A percentile compares a stretch with the other conserved stretches of the same genome.
These are phyloP conservation scores for Bactericera cockerelli DNA, from an alignment of 1,140 invertebrate species.

Conservation along the genomic window DNA sequence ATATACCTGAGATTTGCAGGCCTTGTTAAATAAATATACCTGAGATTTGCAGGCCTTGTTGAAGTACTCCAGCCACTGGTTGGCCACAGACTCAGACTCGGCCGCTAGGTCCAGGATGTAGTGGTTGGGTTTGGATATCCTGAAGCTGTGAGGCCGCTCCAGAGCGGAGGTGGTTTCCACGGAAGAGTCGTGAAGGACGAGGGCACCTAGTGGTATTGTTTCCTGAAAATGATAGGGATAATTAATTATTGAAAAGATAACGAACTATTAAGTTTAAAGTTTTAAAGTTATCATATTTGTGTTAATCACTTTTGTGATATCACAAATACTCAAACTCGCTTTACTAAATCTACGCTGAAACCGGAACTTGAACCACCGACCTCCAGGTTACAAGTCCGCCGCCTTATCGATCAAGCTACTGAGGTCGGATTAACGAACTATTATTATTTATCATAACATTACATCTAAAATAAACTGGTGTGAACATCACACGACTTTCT, in stretches of 20 bases:
- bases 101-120: conserved; percentile 64
- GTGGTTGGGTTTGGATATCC: conserved; percentile 58
- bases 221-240: conserved; percentile 39
- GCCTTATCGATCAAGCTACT: no score
- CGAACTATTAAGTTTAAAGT: not conserved
- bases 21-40: conserved; percentile 14
- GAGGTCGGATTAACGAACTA: no score
- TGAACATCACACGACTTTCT: no score
- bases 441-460: not conserved
- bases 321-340: no score
- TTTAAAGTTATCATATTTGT: no score
- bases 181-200: conserved; percentile 70
- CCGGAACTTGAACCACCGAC: no score
- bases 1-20: no score
- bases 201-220: conserved; percentile 72
- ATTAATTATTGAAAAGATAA: not conserved
- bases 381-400: no score
- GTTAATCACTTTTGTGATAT: no score
- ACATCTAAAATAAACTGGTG: not conserved
- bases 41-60: conserved; percentile 38
- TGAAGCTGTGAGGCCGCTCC: conserved; percentile 41
- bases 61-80: conserved; percentile 58
- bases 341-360: no score
- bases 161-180: conserved; percentile 45
- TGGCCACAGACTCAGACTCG: conserved; percentile 54